phyloP scores from a whole-genome alignment of 1,140 invertebrate species.

The Oreohelix idahoensis region DNA sequence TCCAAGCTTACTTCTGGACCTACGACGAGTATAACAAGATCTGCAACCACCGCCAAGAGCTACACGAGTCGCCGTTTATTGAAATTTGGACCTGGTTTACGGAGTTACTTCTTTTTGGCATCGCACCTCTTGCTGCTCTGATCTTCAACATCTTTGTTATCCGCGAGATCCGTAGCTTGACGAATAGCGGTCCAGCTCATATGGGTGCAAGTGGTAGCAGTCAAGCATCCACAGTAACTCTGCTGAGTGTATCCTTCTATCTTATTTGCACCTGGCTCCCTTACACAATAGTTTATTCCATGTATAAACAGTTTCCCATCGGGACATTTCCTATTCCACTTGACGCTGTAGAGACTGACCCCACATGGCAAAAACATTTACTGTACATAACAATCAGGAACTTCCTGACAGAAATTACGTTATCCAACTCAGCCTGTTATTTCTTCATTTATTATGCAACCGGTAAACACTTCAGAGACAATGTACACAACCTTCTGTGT shows the following conservation, averaged over 20 bases:
- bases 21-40: slow-evolving; percentile 46
- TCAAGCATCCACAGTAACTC: slow-evolving; percentile 66
- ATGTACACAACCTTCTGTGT: slow-evolving; percentile 55
- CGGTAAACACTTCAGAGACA: slow-evolving; percentile 65
- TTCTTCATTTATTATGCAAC: slow-evolving; percentile 71
- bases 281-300: slow-evolving; percentile 65
- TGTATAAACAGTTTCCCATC: slow-evolving; percentile 54
- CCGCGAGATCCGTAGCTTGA: slow-evolving; percentile 60
- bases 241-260: slow-evolving; percentile 70
- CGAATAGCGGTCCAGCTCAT: slow-evolving; percentile 52
- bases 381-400: slow-evolving; percentile 61
- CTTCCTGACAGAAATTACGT: slow-evolving; percentile 65
- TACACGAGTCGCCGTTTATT: slow-evolving; percentile 44
- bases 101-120: slow-evolving; percentile 64
- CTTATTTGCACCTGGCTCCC: slow-evolving; percentile 70
- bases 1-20: slow-evolving; percentile 70
- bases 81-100: slow-evolving; percentile 67
- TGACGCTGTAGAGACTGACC: slow-evolving; percentile 47
- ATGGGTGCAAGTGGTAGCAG: slow-evolving; percentile 28
- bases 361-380: slow-evolving; percentile 61
- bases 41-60: slow-evolving; percentile 53
- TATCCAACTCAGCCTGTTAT: slow-evolving; percentile 71
- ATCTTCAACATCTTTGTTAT: slow-evolving; percentile 69
- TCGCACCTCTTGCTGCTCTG: slow-evolving; percentile 64
- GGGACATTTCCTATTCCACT: slow-evolving; percentile 43